Conservation (phyloP, 2,888 invertebrate genomes). For the Epinotia bilunana region DNA sequence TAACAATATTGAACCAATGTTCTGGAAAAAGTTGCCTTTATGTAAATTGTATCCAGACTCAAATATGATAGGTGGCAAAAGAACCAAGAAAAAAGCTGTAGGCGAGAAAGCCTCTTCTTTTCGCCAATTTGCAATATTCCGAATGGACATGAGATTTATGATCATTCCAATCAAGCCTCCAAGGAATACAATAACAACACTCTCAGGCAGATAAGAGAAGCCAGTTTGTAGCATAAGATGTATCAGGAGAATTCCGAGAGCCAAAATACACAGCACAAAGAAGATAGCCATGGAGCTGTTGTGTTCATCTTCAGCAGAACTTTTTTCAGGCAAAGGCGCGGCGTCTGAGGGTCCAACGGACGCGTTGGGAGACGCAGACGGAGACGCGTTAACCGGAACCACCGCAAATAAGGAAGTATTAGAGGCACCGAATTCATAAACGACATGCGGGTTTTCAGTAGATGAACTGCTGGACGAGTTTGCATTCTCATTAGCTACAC, state of each 20-base stretch:
- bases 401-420: conserved; percentile 67
- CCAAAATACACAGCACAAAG: conserved; percentile 97
- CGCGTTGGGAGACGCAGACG: conserved; percentile 64
- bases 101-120: conserved; percentile 99
- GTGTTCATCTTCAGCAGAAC: conserved; percentile 97
- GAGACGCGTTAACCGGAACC: conserved; percentile 67
- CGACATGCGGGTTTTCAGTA: conserved; percentile 63
- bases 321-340: conserved; percentile 93
- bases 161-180: conserved; percentile 96
- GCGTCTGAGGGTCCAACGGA: conserved; percentile 88
- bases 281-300: conserved; percentile 99
- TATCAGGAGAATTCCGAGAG: conserved; percentile 96
- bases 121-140: conserved; percentile 97
- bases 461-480: conserved; percentile 58
- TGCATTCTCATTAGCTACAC: conserved; percentile 51
- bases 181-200: conserved; percentile 97
- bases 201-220: conserved; percentile 98
- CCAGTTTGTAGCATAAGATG: conserved; percentile 98
- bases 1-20: conserved; percentile 98
- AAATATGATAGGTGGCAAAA: conserved; percentile 99
- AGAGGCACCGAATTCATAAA: conserved; percentile 70
- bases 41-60: conserved; percentile 99
- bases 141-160: conserved; percentile 94
- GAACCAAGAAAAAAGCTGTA: conserved; percentile 98
- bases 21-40: conserved; percentile 98